Base-by-base conservation (phyloP, 2,888 invertebrate genomes). In the Thereva nobilitata region DNA sequence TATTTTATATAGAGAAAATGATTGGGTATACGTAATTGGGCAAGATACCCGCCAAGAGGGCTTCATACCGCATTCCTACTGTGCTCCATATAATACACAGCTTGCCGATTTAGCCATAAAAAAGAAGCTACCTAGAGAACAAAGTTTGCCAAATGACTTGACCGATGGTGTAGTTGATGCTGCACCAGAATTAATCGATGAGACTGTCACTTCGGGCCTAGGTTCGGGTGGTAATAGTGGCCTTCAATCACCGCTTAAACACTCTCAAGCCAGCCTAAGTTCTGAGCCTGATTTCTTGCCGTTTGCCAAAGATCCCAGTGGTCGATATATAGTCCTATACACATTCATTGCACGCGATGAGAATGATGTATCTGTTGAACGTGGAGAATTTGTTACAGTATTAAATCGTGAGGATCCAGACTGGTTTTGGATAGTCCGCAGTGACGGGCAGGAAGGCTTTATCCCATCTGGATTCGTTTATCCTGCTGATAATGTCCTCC, bases 1-100 rank as follows among this genome's bases (percentile, higher is more conserved):
- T 82, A 90, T 96, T 70, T 82, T 97, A 70, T 97, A 97, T 80
- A 86, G 95, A 72, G 97, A 97, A 80, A 95, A 96, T 77, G 96
- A 97, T 81, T 97, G 97, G 97, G 95, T 95, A 6, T 97, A 97
- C 82, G 95, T 97, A 1, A 93, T 96, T 76, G 90, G 93, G 3
- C 90, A 93, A 54, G 93, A 93, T 74, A 91, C 93, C 12, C 85
- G 93, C 61, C 88, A 92, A 76, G 95, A 97, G 80, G 97, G 97
- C 0, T 97, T 96, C 76, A 95, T 97, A 74, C 97, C 97, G 1
- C 92, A 93, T 78, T 93, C 94, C 0, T 96, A 95, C 79, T 95
- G 95, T 77, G 92, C 94, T 0, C 93, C 94, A 0, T 93, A 86
- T 75, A 84, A 83, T 68, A 90, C 85, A 74, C 92, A 88, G 78